Conservation (phyloP, 23 tunicate genomes). For the Ascidia mentula region DNA sequence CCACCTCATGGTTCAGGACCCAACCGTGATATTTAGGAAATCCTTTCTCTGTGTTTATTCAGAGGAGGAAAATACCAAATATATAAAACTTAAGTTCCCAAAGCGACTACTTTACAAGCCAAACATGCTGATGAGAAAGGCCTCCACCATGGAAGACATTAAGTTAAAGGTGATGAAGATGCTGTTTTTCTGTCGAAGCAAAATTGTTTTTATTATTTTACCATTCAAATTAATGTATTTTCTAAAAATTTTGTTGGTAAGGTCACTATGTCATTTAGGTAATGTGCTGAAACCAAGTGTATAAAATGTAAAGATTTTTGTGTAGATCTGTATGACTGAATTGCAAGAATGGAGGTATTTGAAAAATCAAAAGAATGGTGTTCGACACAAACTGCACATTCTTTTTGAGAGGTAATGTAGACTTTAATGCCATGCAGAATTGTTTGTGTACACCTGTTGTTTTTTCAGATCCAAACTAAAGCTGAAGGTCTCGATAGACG, state of each 20-base stretch:
- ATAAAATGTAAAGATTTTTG: too few species aligned
- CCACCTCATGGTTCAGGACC: slow-evolving; percentile 49
- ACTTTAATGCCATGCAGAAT: not conserved
- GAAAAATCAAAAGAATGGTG: not conserved
- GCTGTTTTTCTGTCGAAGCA: not conserved
- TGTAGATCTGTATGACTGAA: slow-evolving; percentile 32
- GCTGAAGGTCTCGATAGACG: slow-evolving; percentile 6
- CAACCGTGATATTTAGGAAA: slow-evolving; percentile 39
- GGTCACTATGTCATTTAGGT: too few species aligned
- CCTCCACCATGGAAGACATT: slow-evolving; percentile 48
- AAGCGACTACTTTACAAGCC: slow-evolving; percentile 39
- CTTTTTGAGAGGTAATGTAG: slow-evolving; percentile 32
- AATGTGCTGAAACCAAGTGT: too few species aligned
- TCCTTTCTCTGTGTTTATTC: slow-evolving; percentile 37
- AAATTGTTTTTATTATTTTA: not conserved
- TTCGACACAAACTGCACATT: slow-evolving; percentile 33
- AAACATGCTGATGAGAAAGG: slow-evolving; percentile 43
- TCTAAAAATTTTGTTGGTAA: too few species aligned
- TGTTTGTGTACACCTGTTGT: not conserved
- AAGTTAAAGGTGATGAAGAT: slow-evolving; percentile 36
- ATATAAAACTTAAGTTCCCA: slow-evolving; percentile 24
- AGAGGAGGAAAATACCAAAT: not conserved
- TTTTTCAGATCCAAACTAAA: slow-evolving; percentile 15
- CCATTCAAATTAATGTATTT: too few species aligned
- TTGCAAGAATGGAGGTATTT: slow-evolving; percentile 25